A percentile compares a stretch with the other conserved stretches of the same genome.
These are phyloP conservation scores for Parasteatoda tepidariorum DNA, from an alignment of 1,140 invertebrate species.

Conservation along the genomic window DNA sequence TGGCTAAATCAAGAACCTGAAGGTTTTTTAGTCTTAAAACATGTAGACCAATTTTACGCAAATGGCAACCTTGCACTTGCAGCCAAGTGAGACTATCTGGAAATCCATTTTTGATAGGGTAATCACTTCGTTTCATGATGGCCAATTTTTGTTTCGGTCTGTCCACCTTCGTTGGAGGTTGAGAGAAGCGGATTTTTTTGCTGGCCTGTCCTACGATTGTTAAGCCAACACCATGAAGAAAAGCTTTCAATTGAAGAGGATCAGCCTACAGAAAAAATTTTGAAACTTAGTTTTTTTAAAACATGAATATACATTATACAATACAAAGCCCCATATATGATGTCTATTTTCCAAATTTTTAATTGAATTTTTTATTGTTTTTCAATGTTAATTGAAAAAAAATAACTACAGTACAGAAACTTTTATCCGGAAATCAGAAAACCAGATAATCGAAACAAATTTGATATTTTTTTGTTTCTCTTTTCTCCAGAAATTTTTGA, in stretches of 20 bases:
- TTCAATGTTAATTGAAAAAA: too few species aligned
- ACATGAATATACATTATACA: background rate
- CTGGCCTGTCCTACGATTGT: constrained; percentile 37
- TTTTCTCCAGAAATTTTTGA: too few species aligned
- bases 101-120: constrained; percentile 28
- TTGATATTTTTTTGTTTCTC: too few species aligned
- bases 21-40: constrained; percentile 27
- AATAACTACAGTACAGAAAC: too few species aligned
- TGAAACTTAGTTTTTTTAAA: too few species aligned
- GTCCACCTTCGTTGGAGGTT: constrained; percentile 46
- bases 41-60: constrained; percentile 24
- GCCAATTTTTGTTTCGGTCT: constrained; percentile 33
- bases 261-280: constrained; percentile 42
- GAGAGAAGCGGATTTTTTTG: constrained; percentile 27
- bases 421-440: too few species aligned
- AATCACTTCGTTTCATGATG: constrained; percentile 27
- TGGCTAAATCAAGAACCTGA: constrained; percentile 38
- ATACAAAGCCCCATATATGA: background rate
- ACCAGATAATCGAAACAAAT: too few species aligned
- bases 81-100: constrained; percentile 39
- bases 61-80: constrained; percentile 12
- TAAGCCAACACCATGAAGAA: constrained; percentile 44
- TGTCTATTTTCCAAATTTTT: background rate
- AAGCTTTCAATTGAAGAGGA: constrained; percentile 51
- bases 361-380: too few species aligned